Conservation (phyloP, 2,113 vertebrate species). For the Drymodes brunneopygia region DNA sequence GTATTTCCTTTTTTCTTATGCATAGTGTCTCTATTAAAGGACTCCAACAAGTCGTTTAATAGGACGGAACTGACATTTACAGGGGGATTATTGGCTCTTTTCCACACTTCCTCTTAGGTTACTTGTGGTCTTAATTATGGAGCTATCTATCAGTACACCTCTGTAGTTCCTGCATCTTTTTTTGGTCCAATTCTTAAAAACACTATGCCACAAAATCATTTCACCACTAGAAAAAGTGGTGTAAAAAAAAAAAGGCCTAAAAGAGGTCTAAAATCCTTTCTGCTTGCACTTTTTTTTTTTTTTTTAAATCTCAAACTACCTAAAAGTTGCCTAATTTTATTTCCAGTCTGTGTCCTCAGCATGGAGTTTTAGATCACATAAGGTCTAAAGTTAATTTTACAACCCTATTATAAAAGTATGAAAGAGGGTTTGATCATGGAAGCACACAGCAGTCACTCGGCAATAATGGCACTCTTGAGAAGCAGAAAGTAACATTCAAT, state of each 20-base stretch:
- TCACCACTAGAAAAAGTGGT: background rate
- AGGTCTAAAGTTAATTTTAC: background rate
- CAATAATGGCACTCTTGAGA: background rate
- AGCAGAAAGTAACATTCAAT: background rate
- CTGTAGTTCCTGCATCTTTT: background rate
- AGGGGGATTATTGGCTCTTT: background rate
- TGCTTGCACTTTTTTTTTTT: background rate
- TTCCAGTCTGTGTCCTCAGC: background rate
- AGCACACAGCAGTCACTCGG: background rate
- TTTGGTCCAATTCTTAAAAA: background rate
- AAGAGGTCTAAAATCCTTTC: background rate
- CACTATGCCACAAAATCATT: background rate
- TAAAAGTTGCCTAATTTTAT: background rate
- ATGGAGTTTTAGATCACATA: background rate
- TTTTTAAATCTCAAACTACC: background rate
- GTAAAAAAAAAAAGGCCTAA: background rate
- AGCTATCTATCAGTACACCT: background rate
- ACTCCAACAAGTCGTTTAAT: background rate
- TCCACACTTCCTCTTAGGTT: background rate
- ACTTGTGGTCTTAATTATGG: background rate
- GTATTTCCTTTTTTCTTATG: background rate
- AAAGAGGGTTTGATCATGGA: background rate
- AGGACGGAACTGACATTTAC: background rate
- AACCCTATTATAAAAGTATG: background rate
- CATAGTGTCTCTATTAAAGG: background rate